Base-by-base conservation (phyloP, 2,797 vertebrate genomes). In the Euphonia xanthogaster region DNA sequence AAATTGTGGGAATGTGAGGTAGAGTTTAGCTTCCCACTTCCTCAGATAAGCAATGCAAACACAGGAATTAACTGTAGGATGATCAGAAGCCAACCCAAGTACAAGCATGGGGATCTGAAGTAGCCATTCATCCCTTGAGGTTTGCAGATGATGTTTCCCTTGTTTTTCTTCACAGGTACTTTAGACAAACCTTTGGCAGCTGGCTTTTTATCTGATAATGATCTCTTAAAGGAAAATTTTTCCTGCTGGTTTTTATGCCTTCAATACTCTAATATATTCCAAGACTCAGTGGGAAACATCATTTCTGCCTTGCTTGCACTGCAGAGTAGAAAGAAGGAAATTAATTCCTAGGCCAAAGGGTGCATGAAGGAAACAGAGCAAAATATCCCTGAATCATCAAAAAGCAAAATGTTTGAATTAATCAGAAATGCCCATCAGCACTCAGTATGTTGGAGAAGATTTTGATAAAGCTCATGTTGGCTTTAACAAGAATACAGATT, bases 381-480 rank as follows among this genome's bases (percentile, higher is more conserved):
- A 92, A 88, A 86, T 78, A 31, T 6, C 35, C 40, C 48, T 84
- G 48, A 27, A 73, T 92, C 51, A 79, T 79, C 62, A 93, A 70
- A 91, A 95, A 92, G 24, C n/a, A n/a, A 95, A 88, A 92, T 54
- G 11, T 51, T 75, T 81, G 18, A 76, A 75, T n/a, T 86, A 71
- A 92, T 78, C 4, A 72, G 55, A 90, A 95, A 68, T 81, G 11
- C 40, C 20, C 31, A 58, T 3, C 25, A 90, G 37, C 25, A 51
- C 24, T 67, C 12, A 73, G 2, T 58, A 37, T 66, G 14, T 35
- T 62, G 27, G 13, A 83, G 42, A 47, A 72, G 16, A 12, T 76
- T 81, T 88, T 81, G 12, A 50, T 51, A 84, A 91, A 72, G 54
- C 20, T 70, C 23, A n/a, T 50, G 7, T 24, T 82, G 62, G 58